A percentile compares a stretch with the other conserved stretches of the same genome.
These are phyloP conservation scores for Zaprionus tsacasi DNA, from an alignment of 1,140 invertebrate species.

Conservation along the genomic window DNA sequence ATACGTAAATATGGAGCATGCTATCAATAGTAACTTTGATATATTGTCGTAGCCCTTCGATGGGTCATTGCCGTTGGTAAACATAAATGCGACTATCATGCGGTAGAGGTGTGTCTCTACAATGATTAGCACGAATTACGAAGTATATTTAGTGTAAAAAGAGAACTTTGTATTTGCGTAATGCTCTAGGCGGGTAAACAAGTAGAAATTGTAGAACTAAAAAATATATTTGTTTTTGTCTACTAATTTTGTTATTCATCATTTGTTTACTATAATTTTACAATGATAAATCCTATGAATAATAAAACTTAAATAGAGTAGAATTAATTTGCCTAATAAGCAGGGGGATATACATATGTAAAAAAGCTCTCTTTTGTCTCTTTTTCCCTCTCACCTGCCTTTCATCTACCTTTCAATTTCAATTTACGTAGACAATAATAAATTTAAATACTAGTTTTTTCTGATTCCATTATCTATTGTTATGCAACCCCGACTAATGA, in stretches of 20 bases:
- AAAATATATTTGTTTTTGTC: not conserved
- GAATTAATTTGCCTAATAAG: not conserved
- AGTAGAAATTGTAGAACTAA: not conserved
- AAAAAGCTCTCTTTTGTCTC: not conserved
- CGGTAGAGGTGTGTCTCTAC: constrained; percentile 7
- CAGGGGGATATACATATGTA: not conserved
- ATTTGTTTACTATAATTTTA: not conserved
- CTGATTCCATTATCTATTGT: not conserved
- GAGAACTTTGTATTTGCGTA: not conserved
- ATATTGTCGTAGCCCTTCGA: constrained; percentile 1
- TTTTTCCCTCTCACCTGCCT: not conserved
- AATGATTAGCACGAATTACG: not conserved
- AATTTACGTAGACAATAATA: not conserved
- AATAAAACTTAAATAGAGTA: not conserved
- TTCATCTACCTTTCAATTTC: not conserved
- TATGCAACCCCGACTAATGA: not conserved
- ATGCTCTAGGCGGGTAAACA: not conserved
- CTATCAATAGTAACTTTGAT: not conserved
- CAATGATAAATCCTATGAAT: not conserved
- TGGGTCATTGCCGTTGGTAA: constrained; percentile 16
- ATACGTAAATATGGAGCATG: not conserved
- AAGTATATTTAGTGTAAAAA: not conserved
- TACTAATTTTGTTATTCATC: no score
- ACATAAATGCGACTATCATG: constrained; percentile 8
- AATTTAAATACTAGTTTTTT: constrained; percentile 4